Evolutionary conservation across 2,888 invertebrate species (phyloP).

Genomic region (Entomobrya multifasciata): DNA sequence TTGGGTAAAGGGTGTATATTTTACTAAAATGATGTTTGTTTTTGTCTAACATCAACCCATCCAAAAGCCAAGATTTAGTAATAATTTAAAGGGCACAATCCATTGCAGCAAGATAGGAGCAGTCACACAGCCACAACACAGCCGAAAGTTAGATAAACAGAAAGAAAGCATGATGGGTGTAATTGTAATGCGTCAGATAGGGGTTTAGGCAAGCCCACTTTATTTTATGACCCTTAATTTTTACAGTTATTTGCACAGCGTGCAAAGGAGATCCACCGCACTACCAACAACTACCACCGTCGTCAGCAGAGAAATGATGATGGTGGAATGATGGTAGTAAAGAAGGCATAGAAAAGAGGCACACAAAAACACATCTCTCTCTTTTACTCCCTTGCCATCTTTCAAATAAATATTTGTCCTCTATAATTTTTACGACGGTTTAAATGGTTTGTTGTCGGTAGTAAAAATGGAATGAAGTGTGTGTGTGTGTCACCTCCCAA

Average conservation of each 20-base stretch:
- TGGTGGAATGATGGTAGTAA: constrained; percentile 7
- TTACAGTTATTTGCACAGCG: constrained; percentile 73
- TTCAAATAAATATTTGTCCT: constrained; percentile 72
- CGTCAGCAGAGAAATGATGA: not conserved
- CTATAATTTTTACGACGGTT: constrained; percentile 67
- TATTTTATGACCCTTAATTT: constrained; percentile 73
- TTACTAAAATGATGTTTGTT: too few relatives aligned
- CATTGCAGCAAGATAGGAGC: too few relatives aligned
- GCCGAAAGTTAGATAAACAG: not conserved
- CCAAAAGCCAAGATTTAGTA: too few relatives aligned
- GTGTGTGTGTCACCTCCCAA: constrained; percentile 56
- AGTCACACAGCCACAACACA: not conserved
- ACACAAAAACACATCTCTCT: constrained; percentile 1
- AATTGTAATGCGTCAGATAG: constrained; percentile 44
- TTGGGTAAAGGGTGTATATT: too few relatives aligned
- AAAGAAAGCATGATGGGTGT: constrained; percentile 7
- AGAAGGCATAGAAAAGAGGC: not conserved
- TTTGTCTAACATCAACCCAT: too few relatives aligned
- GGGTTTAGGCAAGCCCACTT: constrained; percentile 68
- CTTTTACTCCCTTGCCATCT: constrained; percentile 44
- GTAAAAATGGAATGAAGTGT: constrained; percentile 60
- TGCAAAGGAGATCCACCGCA: constrained; percentile 59
- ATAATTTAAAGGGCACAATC: too few relatives aligned
- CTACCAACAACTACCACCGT: constrained; percentile 20
- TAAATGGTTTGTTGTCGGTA: constrained; percentile 69